These are phyloP conservation scores for Caerostris extrusa DNA, from an alignment of 1,140 invertebrate genomes.

Conservation along the genomic window DNA sequence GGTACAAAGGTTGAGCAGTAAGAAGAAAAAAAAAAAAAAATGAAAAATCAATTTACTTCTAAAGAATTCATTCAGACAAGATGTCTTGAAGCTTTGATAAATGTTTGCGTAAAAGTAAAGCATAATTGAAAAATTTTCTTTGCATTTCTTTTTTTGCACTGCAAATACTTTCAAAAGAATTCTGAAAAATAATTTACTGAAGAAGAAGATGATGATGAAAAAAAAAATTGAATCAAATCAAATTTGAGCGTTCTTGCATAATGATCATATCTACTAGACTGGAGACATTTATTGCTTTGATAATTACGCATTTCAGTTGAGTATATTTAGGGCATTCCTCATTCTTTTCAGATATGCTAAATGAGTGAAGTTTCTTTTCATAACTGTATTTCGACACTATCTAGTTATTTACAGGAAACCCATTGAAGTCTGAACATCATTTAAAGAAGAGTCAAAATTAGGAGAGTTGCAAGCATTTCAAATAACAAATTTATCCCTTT, in stretches of 20 bases:
- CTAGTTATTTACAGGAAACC: neutral
- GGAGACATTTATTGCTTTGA: neutral
- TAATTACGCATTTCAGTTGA: neutral
- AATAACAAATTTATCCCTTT: no score
- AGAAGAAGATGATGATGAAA: no score
- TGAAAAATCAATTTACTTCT: constrained; percentile 22
- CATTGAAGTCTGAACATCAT: neutral
- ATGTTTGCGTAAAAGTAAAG: constrained; percentile 50
- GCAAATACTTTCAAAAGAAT: neutral
- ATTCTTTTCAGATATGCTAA: neutral
- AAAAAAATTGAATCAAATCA: neutral
- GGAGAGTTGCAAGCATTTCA: no score
- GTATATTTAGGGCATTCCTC: neutral
- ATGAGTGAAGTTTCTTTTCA: neutral
- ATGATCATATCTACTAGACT: neutral
- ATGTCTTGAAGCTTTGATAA: constrained; percentile 44
- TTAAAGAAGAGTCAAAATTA: neutral
- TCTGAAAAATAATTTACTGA: no score
- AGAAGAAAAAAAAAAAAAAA: neutral
- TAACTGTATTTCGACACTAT: neutral
- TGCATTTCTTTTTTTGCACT: neutral
- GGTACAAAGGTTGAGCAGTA: neutral
- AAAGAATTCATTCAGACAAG: constrained; percentile 13
- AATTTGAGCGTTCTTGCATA: constrained; percentile 10
- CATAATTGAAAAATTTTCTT: constrained; percentile 52